Evolutionary conservation across 2,797 vertebrate species (phyloP), one percentile per base, ranked within the genome.

Genomic region (Melanotaenia boesemani): DNA sequence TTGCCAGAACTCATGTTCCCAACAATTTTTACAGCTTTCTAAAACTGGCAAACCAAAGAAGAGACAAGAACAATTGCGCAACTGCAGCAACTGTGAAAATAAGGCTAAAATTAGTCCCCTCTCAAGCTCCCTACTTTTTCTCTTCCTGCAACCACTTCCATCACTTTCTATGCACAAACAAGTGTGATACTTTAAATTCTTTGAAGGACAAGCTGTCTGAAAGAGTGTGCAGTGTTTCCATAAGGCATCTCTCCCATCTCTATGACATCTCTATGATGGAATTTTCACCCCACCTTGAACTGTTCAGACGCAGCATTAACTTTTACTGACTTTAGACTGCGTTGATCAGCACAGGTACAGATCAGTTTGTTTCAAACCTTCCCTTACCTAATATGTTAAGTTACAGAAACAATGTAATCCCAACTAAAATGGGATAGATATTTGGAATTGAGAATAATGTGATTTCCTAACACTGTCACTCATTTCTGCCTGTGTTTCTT

Each of bases 401-500:
- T 56, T 39, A 68, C 8, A 28, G n/a, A n/a, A 50, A 24, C 54
- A 39, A 26, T 55, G 50, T 32, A 61, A 39, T 50, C 15, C 46
- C 48, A 34, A 34, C 55, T 48, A 28, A 15, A 46, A 24, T 22
- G 36, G 3, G 20, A 13, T 10, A 9, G 26, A 55, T 52, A n/a
- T 59, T 32, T 55, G 60, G 13, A 63, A 2, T 55, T 34, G 48
- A 22, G 57, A 24, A 46, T 22, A 52, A 10, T 52, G 50, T 52
- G 3, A n/a, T 50, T 80, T 22, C 46, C 48, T 48, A 12, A 22
- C 52, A 32, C 62, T 39, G 72, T 54, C 65, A 77, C 65, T 76
- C 75, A 63, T 72, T 50, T 37, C 39, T 60, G n/a, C 32, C 15
- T 82, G 16, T 66, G 13, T 56, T 74, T 67, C 55, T 72, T 56